A percentile compares a stretch with the other conserved stretches of the same genome.
phyloP scores from a whole-genome alignment of 2,797 vertebrate species.

The Acipenser transmontanus region DNA sequence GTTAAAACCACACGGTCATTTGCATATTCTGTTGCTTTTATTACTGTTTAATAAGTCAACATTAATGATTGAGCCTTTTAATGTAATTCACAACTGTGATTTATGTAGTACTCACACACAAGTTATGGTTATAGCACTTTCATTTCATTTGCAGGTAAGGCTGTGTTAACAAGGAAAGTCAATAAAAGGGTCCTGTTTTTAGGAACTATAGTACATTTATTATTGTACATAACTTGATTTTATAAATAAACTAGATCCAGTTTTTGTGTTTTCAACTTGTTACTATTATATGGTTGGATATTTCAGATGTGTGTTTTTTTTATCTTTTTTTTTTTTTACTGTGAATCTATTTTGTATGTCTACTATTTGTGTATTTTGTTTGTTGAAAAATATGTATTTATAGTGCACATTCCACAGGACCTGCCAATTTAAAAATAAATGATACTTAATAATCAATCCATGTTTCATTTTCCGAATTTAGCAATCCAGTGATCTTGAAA shows the following conservation, averaged over 20 bases:
- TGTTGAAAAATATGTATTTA: conserved; percentile 22
- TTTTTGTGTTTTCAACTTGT: conserved; percentile 15
- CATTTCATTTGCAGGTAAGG: no score
- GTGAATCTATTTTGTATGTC: conserved; percentile 17
- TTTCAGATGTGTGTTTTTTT: conserved; percentile 5
- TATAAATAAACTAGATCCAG: conserved; percentile 24
- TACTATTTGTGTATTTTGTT: conserved; percentile 19
- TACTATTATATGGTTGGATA: conserved; percentile 25
- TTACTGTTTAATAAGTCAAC: no score
- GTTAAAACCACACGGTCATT: no score
- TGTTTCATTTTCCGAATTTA: no score
- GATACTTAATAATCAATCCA: conserved; percentile 1
- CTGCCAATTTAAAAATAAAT: conserved; percentile 8
- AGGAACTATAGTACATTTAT: conserved; percentile 8
- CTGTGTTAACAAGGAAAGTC: no score
- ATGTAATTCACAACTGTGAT: no score
- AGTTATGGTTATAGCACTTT: no score
- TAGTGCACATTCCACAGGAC: conserved; percentile 16
- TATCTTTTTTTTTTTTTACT: conserved; percentile 1
- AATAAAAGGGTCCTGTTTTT: neutral
- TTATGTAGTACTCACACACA: no score
- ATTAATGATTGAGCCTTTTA: no score
- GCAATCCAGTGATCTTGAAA: no score
- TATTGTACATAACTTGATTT: conserved; percentile 19
- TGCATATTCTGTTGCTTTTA: no score